Base-by-base conservation (phyloP, 2,888 invertebrate species). In the Temnothorax unifasciatus region DNA sequence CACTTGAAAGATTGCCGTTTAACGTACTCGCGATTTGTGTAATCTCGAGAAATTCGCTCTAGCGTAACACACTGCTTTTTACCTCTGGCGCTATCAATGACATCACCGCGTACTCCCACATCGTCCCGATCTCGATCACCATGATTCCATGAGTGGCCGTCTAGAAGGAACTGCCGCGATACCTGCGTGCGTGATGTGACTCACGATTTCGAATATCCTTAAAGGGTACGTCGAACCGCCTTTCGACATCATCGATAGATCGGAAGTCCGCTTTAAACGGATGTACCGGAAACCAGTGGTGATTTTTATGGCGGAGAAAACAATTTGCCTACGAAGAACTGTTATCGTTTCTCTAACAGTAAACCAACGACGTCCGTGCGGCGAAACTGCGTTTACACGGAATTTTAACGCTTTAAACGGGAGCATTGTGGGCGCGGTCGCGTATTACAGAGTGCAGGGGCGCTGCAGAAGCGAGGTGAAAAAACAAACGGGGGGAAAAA, bases 391-490 rank as follows among this genome's bases (percentile, higher is more conserved):
- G 44, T 15, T 83, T 50, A 21, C 71, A 52, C 34, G 84, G 87
- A 83, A 83, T 88, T 87, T 85, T 76, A 83, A 84, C 63, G 50
- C 38, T 66, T 66, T 54, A 76, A 86, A 83, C 73, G 82, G 69
- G 85, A 85, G 79, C 75, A 69, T 73, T 41, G 77, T 87, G 87
- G 89, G 89, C 84, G 89, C 87, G 90, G 89, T 88, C 87, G 82
- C 61, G 83, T 59, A 63, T 81, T 88, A 47, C 54, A 41, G 44
- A 83, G 74, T 47, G 74, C 61, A 44, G 57, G 75, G 66, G 59
- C 69, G 15, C 15, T 69, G 64, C 29, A 52, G 47, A n/a, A 73
- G 68, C 21, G 4, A 77, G 74, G 44, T 18, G 61, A 64, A 68
- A 59, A 82, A 76, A 82, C 73, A 79, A 74, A 34, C 57, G 66